Evolutionary conservation across 2,797 vertebrate genomes (phyloP).

Genomic region (Megalops cyprinoides): DNA sequence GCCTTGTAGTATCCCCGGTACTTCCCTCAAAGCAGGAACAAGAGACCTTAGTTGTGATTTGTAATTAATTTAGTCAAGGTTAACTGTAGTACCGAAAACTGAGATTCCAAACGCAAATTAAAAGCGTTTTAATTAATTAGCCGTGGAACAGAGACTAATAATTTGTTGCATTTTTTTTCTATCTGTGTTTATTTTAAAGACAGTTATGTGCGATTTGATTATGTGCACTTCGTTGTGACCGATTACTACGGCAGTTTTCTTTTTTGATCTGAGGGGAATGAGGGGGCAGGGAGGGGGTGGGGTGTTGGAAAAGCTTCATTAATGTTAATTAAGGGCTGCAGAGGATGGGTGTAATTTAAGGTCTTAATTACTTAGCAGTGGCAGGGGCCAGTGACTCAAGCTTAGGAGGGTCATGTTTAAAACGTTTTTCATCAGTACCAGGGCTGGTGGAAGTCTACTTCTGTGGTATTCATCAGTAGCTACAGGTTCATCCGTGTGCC

Average conservation of each 20-base stretch:
- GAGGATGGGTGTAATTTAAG: background rate
- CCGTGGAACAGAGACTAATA: background rate
- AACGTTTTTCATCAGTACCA: background rate
- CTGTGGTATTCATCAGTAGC: background rate
- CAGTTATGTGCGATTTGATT: background rate
- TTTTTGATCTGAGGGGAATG: background rate
- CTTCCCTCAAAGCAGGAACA: background rate
- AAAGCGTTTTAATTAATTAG: background rate
- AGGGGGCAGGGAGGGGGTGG: no score
- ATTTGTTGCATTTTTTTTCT: background rate
- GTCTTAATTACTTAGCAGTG: conserved; percentile 8
- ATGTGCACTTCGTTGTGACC: background rate
- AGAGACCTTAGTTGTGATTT: background rate
- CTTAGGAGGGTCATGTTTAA: background rate
- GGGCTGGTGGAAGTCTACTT: background rate
- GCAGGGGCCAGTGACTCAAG: background rate
- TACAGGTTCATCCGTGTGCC: background rate
- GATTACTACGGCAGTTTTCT: background rate
- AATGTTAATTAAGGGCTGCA: conserved; percentile 2
- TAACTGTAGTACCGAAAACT: background rate
- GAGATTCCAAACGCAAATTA: background rate
- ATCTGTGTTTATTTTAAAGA: background rate
- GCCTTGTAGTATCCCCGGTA: background rate
- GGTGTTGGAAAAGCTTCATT: background rate
- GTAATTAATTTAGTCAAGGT: background rate